Evolutionary conservation across 2,888 invertebrate genomes (phyloP).

Genomic region (Ceraclea dissimilis): DNA sequence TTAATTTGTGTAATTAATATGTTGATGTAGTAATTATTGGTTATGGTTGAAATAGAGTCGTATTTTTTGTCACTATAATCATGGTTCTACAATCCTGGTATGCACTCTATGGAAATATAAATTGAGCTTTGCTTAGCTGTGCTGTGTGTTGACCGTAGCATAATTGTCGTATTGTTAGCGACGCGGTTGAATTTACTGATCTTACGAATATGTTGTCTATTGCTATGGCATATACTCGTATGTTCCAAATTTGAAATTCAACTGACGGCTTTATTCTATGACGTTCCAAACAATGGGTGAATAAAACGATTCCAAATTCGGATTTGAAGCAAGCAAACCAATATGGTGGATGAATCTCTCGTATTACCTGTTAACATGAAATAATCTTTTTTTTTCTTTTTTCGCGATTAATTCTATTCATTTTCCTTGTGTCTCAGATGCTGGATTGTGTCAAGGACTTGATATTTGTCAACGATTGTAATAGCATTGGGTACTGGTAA

Average conservation of each 20-base stretch:
- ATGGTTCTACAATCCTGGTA: background rate
- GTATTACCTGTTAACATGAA: too few relatives aligned
- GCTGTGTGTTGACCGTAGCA: constrained; percentile 22
- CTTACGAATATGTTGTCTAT: constrained; percentile 10
- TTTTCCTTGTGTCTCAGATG: too few relatives aligned
- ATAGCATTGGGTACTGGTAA: too few relatives aligned
- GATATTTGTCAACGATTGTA: too few relatives aligned
- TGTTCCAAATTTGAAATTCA: constrained; percentile 1
- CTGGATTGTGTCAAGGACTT: too few relatives aligned
- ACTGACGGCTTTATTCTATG: background rate
- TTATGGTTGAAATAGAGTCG: too few relatives aligned
- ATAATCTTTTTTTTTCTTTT: too few relatives aligned
- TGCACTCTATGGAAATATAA: background rate
- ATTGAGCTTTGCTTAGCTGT: constrained; percentile 5
- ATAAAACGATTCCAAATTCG: background rate
- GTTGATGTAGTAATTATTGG: too few relatives aligned
- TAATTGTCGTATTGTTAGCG: constrained; percentile 23
- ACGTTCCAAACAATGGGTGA: background rate
- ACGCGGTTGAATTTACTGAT: constrained; percentile 10
- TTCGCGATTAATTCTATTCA: too few relatives aligned
- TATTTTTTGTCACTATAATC: background rate
- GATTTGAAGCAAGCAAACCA: background rate
- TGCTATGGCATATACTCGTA: background rate
- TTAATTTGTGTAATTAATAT: too few relatives aligned
- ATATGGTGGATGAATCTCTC: background rate